Percentiles rank a stretch among this genome's conserved stretches.
These are phyloP conservation scores for Crenichthys baileyi DNA, from an alignment of 2,797 vertebrate species.

Conservation along the genomic window DNA sequence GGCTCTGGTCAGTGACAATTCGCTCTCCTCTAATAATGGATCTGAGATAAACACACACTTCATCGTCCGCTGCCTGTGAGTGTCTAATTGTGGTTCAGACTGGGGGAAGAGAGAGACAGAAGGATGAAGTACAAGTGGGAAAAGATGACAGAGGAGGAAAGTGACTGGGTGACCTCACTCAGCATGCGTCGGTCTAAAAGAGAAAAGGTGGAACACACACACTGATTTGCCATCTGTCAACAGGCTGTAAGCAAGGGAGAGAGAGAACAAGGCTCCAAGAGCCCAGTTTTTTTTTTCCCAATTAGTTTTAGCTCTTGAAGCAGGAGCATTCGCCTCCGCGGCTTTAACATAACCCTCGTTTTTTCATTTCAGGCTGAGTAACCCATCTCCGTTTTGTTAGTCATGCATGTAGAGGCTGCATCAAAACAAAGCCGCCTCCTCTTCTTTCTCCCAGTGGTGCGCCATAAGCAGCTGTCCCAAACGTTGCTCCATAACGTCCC, in stretches of 20 bases:
- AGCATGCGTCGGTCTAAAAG: slow-evolving; percentile 64
- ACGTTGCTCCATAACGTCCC: slow-evolving; percentile 8
- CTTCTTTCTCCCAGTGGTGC: slow-evolving; percentile 33
- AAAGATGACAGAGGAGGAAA: slow-evolving; percentile 52
- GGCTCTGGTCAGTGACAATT: slow-evolving; percentile 48
- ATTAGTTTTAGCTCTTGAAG: slow-evolving; percentile 50
- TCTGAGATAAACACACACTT: slow-evolving; percentile 30
- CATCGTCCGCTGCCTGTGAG: slow-evolving; percentile 8
- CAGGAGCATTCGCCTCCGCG: slow-evolving; percentile 31
- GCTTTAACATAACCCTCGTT: slow-evolving; percentile 13
- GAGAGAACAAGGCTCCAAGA: slow-evolving; percentile 26
- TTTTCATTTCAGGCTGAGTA: slow-evolving; percentile 25
- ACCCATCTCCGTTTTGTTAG: slow-evolving; percentile 18
- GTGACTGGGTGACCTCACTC: slow-evolving; percentile 62
- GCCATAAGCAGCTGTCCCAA: slow-evolving; percentile 60
- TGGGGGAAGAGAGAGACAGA: slow-evolving; percentile 38
- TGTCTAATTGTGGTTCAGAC: slow-evolving; percentile 44
- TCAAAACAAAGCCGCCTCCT: slow-evolving; percentile 43
- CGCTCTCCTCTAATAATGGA: slow-evolving; percentile 39
- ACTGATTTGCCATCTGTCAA: slow-evolving; percentile 77
- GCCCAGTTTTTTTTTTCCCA: slow-evolving; percentile 46
- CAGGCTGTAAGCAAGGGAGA: slow-evolving; percentile 33
- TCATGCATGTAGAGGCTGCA: slow-evolving; percentile 39
- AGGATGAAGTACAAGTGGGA: slow-evolving; percentile 40
- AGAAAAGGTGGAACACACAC: slow-evolving; percentile 76